Base-by-base conservation (phyloP, 2,888 invertebrate species). In the Hypselothyrea guttata region DNA sequence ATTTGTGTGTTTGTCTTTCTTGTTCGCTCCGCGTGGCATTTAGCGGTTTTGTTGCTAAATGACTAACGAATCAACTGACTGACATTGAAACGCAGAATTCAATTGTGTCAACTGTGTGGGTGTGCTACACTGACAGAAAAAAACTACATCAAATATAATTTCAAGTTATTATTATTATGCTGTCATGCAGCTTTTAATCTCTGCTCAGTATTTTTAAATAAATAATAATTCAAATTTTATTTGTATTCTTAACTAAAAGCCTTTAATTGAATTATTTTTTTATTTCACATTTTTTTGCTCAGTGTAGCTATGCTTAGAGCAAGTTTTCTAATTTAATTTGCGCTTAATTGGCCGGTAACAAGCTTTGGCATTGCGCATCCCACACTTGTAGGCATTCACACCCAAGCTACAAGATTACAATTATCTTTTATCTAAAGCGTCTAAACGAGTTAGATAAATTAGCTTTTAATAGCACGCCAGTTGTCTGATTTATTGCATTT, bases 321-420 rank as follows among this genome's bases (percentile, higher is more conserved):
- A 49, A 33, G 56, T 58, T 76, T 42, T 56, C 71, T 85, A 74
- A 85, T 85, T 71, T 63, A 73, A 81, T 81, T 76, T 66, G 60
- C 62, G 58, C 64, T 71, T 84, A 81, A 81, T 81, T 81, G 79
- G 74, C 71, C 61, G 45, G 57, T 62, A 58, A 71, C 54, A 52
- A 79, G 72, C 72, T 62, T 33, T 31, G 56, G 62, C 57, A 57
- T 75, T 58, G 59, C 55, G 38, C 51, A 41, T n/a, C 68, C 68
- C 62, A 72, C 68, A 53, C 16, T 22, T 22, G 22, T 35, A 46
- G 7, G 53, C 11, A 41, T 52, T 35, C 28, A 15, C 18, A 40
- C 16, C 9, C 35, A 22, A 9, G 15, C 37, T 9, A 9, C n/a
- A 15, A 15, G 7, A 15, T 15, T 2, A 4, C 38, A 48, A 30